Evolutionary conservation across 2,797 vertebrate genomes (phyloP).

Genomic region (Psittacula echo): DNA sequence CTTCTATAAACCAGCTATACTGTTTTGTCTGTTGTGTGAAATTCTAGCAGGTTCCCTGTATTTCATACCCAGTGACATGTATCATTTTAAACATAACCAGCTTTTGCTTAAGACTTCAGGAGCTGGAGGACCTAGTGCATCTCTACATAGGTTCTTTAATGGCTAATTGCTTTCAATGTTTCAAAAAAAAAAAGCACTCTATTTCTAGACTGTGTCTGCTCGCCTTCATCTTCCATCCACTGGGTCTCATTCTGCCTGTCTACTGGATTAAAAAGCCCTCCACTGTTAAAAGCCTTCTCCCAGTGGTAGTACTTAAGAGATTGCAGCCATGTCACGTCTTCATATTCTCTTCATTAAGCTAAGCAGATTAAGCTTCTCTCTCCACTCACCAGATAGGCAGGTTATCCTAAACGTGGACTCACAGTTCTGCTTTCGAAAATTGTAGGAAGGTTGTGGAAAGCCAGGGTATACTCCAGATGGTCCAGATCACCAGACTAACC

Average conservation of each 20-base stretch:
- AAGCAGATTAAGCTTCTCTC: constrained; percentile 53
- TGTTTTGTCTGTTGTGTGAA: not conserved
- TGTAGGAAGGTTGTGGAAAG: not conserved
- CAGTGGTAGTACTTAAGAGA: constrained; percentile 15
- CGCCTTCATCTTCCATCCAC: not conserved
- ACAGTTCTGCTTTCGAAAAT: constrained; percentile 16
- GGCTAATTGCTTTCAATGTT: constrained; percentile 22
- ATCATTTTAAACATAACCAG: not conserved
- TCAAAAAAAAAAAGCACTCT: not conserved
- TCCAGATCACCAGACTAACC: constrained; percentile 2
- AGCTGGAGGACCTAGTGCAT: not conserved
- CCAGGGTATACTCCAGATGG: not conserved
- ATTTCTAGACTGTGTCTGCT: constrained; percentile 6
- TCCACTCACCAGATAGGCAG: not conserved
- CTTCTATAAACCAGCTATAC: not conserved
- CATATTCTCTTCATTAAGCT: constrained; percentile 56
- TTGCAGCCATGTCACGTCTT: not conserved
- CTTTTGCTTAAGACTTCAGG: not conserved
- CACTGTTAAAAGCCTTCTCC: constrained; percentile 32
- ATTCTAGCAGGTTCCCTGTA: not conserved
- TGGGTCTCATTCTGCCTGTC: constrained; percentile 7
- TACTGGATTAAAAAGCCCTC: constrained; percentile 36
- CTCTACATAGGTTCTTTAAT: not conserved
- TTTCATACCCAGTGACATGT: not conserved
- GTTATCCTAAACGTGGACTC: constrained; percentile 7